Evolutionary conservation across 2,113 vertebrate species (phyloP).

Genomic region (Dryoscopus gambensis): DNA sequence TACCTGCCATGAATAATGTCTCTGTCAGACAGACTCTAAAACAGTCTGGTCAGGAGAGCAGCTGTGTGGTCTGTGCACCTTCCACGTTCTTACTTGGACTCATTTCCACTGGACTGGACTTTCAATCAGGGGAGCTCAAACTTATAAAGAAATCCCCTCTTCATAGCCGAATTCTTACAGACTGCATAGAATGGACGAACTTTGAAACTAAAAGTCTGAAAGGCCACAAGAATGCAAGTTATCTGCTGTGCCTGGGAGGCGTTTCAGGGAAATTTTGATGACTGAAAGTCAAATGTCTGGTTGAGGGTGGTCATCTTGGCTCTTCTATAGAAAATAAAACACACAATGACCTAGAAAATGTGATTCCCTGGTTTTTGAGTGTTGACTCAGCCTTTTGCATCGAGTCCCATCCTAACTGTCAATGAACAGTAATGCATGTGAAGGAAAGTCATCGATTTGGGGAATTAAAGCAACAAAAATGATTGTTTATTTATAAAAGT

Average conservation of each 20-base stretch:
- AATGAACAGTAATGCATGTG: neutral
- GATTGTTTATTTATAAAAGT: neutral
- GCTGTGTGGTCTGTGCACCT: neutral
- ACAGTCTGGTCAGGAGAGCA: neutral
- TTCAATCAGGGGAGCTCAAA: neutral
- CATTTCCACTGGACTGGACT: neutral
- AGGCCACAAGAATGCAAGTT: neutral
- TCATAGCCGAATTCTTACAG: neutral
- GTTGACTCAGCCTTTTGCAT: neutral
- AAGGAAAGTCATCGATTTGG: neutral
- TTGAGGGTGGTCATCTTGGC: neutral
- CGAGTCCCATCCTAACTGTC: neutral
- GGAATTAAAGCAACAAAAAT: neutral
- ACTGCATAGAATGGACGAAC: neutral
- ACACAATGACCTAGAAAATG: neutral
- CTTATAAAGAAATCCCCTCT: neutral
- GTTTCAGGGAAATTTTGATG: neutral
- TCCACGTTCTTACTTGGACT: neutral
- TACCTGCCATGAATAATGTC: neutral
- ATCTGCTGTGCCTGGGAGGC: fast-evolving
- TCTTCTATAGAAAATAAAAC: neutral
- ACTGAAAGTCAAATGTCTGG: neutral
- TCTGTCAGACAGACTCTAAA: neutral
- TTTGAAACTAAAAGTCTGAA: neutral
- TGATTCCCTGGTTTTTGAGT: neutral